Evolutionary conservation across 2,888 invertebrate genomes (phyloP), one percentile per base, ranked within the genome.

Genomic region (Apamea crenata): DNA sequence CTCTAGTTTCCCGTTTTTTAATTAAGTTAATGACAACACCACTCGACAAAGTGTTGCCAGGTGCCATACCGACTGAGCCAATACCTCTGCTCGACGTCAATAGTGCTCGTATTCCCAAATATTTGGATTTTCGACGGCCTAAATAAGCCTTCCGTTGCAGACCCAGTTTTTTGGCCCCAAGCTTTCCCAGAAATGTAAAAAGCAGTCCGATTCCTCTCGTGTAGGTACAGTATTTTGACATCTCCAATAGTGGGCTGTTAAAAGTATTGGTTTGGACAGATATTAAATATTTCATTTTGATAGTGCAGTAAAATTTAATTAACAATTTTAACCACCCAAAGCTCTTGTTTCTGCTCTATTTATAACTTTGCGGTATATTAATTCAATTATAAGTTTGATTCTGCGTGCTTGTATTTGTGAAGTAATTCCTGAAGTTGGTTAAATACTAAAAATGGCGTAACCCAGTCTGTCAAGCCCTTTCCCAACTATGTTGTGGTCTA

Each of bases 11-110:
- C 59, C 36, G 44, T 78, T 75, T 85, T 84, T 87, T 75, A 84
- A 85, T 87, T 77, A 85, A 77, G 74, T 74, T 85, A 85, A 87
- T 85, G 80, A 80, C 87, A 77, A 84, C 76, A 76, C 32, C 66
- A 69, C 63, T 69, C 66, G 36, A 77, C 67, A 74, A 68, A 77
- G 74, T 75, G 61, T 63, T 84, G 87, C 67, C 50, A 72, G 79
- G 70, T 86, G 86, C 36, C 63, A 68, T 73, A 25, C 18, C 53
- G 40, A 53, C 70, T 61, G 72, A 66, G 65, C 69, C 65, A 40
- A 83, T 75, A 67, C 53, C 40, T 82, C 72, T 81, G 14, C 53
- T 61, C 68, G 81, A 44, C 56, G 50, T 72, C 77, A 74, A 85
- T 77, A 74, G 65, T 29, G n/a, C 61, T 67, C 80, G 87, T 69